Conservation (phyloP, 2,113 vertebrate genomes). For the Xiphorhynchus elegans region DNA sequence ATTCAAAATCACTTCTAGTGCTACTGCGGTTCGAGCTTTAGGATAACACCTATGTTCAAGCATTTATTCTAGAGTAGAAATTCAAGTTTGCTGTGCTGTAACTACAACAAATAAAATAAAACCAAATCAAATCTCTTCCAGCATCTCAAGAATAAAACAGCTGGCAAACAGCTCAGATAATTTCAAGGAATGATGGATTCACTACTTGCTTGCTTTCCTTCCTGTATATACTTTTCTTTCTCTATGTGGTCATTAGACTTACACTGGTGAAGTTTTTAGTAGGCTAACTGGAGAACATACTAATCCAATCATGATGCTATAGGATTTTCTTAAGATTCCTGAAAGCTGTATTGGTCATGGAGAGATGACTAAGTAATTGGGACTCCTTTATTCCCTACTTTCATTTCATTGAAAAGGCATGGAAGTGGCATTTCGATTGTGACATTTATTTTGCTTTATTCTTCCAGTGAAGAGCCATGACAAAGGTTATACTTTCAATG, state of each 20-base stretch:
- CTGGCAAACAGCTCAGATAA: neutral
- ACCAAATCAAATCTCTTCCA: neutral
- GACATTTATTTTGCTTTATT: slow-evolving; percentile 17
- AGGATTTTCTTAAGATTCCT: neutral
- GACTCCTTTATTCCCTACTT: neutral
- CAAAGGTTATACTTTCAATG: neutral
- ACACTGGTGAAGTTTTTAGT: neutral
- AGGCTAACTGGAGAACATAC: neutral
- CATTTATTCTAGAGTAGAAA: neutral
- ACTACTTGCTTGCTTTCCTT: neutral
- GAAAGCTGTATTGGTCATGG: neutral
- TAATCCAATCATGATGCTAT: slow-evolving; percentile 5
- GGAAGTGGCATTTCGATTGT: neutral
- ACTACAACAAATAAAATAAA: neutral
- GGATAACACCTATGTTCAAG: neutral
- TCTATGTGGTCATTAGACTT: neutral
- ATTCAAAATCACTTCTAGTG: neutral
- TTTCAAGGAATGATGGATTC: neutral
- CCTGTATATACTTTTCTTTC: neutral
- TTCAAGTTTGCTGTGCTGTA: neutral
- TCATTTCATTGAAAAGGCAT: neutral
- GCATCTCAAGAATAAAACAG: neutral
- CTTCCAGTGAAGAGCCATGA: neutral
- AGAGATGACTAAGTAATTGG: neutral
- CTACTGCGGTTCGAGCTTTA: neutral